Evolutionary conservation across 2,888 invertebrate genomes (phyloP), one percentile per base, ranked within the genome.

Genomic region (Drosophila fungiperda): DNA sequence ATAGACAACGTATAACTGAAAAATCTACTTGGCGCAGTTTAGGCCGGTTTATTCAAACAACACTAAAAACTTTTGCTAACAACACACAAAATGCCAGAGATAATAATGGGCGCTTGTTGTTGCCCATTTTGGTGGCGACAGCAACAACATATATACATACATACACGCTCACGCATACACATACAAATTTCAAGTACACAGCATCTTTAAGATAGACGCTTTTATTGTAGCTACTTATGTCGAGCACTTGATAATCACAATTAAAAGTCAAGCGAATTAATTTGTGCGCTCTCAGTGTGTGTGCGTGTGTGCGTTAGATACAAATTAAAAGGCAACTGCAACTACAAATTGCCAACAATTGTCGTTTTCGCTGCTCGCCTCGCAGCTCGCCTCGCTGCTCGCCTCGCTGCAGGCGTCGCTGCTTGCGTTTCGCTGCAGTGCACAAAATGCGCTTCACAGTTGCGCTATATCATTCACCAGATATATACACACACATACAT

Each of bases 181-280:
- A 76, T 75, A 75, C 67, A 75, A 67, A 66, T 67, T 82, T 84
- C 87, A 79, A 89, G 81, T 87, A 73, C 71, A 79, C 78, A 84
- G 89, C 87, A 83, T 89, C 89, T 83, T 68, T 61, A 29, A 75
- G 87, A 89, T 87, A 83, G 7, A 23, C 45, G 8, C 17, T 17
- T 38, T 38, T 38, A 17, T 38, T 38, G 38, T 17, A 53, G 83
- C 81, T 60, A 74, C 80, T 77, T 87, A 75, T 80, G 85, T 87
- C 73, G 76, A 87, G 76, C 80, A 76, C 84, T 89, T 75, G 84
- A 76, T 87, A 86, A 86, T 86, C 87, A 86, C 86, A 89, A 86
- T 86, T 85, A 86, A 89, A 86, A 83, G 83, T 87, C 83, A 89
- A 78, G 83, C 86, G 83, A 67, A 78, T 80, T 86, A 82, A 89